These are phyloP conservation scores for Microcebus jonahi DNA, from an alignment of 2,113 vertebrate genomes.

Conservation along the genomic window DNA sequence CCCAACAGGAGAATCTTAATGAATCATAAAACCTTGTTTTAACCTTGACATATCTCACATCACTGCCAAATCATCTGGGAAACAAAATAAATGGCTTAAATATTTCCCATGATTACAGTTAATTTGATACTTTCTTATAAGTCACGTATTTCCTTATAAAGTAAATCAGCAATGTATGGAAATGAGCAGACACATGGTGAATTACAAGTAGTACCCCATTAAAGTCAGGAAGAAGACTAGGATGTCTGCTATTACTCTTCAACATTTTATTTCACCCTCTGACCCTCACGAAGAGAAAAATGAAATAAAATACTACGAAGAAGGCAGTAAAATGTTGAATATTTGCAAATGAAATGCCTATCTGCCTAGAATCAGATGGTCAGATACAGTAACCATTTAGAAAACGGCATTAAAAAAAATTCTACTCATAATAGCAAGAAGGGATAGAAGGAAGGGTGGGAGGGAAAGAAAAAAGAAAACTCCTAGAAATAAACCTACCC, in stretches of 20 bases:
- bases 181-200: background rate
- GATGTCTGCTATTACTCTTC: background rate
- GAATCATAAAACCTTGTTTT: background rate
- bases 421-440: background rate
- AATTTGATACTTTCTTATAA: conserved; percentile 21
- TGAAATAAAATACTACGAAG: background rate
- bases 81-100: background rate
- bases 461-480: background rate
- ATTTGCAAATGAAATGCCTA: background rate
- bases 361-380: background rate
- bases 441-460: background rate
- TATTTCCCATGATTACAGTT: background rate
- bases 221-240: background rate
- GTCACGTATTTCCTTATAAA: background rate
- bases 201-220: background rate
- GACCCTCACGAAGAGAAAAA: background rate
- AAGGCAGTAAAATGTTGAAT: background rate
- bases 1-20: background rate
- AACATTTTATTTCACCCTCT: background rate
- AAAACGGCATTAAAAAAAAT: background rate
- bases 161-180: background rate
- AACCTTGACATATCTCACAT: background rate
- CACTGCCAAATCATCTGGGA: background rate
- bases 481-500: background rate
- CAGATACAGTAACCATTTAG: background rate